These are phyloP conservation scores for Pogonocherus hispidulus DNA, from an alignment of 2,888 invertebrate genomes.

Conservation along the genomic window DNA sequence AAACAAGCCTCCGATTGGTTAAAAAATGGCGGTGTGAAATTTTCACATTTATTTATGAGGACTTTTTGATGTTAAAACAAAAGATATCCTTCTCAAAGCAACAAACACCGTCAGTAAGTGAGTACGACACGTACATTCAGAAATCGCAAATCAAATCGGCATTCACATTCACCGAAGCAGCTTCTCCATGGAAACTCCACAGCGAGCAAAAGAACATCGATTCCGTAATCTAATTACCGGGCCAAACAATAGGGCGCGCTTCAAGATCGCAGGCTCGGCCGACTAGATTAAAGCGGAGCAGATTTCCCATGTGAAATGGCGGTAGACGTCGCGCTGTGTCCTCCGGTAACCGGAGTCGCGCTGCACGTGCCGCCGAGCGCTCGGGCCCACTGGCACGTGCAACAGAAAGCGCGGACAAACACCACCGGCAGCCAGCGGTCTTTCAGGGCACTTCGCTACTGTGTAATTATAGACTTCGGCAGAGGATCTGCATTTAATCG, in stretches of 20 bases:
- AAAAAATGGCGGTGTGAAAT: no score
- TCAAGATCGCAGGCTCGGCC: constrained; percentile 17
- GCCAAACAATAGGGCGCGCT: constrained; percentile 31
- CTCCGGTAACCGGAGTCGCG: constrained; percentile 55
- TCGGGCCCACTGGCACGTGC: constrained; percentile 51
- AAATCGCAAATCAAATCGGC: constrained; percentile 19
- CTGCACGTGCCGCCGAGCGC: constrained; percentile 56
- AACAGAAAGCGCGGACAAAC: constrained; percentile 58
- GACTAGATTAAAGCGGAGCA: constrained; percentile 28
- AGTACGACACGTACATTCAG: no score
- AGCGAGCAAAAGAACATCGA: constrained; percentile 45
- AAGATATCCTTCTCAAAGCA: no score
- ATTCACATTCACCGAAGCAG: neutral
- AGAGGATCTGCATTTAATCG: constrained; percentile 46
- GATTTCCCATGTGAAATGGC: constrained; percentile 38
- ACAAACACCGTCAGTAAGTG: no score
- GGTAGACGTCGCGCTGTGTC: constrained; percentile 36
- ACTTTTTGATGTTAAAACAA: no score
- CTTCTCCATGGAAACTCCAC: neutral
- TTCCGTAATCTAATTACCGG: constrained; percentile 46
- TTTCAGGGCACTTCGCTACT: constrained; percentile 44
- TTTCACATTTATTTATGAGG: no score
- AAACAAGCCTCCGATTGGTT: no score
- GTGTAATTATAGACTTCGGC: constrained; percentile 48
- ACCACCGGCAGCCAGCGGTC: constrained; percentile 38